Percentiles rank a stretch among this genome's conserved stretches.
phyloP scores from a whole-genome alignment of 2,888 invertebrate genomes.

The Parapristionchus giblindavisi region DNA sequence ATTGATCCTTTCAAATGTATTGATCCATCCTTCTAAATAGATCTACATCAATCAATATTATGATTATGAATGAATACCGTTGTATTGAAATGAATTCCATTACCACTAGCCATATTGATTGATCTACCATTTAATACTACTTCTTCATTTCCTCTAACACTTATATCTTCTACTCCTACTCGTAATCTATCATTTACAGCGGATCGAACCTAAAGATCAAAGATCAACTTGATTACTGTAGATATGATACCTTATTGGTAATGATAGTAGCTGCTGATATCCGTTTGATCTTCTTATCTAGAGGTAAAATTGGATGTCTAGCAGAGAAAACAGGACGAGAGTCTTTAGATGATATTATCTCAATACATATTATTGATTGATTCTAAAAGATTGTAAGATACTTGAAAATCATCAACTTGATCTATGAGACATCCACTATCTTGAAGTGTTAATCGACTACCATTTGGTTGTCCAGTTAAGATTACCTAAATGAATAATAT shows the following conservation, averaged over 20 bases:
- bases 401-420: slow-evolving; percentile 60
- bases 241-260: slow-evolving; percentile 59
- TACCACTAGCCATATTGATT: slow-evolving; percentile 53
- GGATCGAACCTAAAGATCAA: slow-evolving; percentile 56
- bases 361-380: slow-evolving; percentile 16
- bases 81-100: slow-evolving; percentile 61
- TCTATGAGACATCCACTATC: slow-evolving; percentile 63
- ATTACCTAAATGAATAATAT: slow-evolving; percentile 52
- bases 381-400: slow-evolving; percentile 13
- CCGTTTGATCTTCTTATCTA: slow-evolving; percentile 63
- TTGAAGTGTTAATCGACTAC: slow-evolving; percentile 56
- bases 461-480: slow-evolving; percentile 54
- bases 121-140: slow-evolving; percentile 59
- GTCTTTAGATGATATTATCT: slow-evolving; percentile 49
- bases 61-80: slow-evolving; percentile 51
- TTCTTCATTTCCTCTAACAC: slow-evolving; percentile 66
- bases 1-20: slow-evolving; percentile 49
- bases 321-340: slow-evolving; percentile 65
- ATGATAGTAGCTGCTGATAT: slow-evolving; percentile 56
- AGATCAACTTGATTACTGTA: background rate
- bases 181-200: slow-evolving; percentile 63
- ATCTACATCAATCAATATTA: background rate
- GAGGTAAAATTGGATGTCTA: slow-evolving; percentile 62
- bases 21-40: slow-evolving; percentile 38
- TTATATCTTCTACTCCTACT: slow-evolving; percentile 58